Conservation (phyloP, 2,797 vertebrate species). For the Amazona finschi region DNA sequence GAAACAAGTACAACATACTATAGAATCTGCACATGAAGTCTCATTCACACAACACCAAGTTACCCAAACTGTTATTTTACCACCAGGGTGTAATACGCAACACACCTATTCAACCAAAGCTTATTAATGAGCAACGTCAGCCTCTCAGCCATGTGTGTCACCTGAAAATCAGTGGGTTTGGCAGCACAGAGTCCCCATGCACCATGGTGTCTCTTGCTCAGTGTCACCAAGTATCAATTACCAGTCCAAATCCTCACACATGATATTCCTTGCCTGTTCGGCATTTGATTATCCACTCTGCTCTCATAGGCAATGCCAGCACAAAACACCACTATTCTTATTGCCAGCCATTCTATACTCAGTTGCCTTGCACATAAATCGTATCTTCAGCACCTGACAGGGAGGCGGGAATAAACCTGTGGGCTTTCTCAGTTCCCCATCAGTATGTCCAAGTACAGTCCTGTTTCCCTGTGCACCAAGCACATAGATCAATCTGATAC, state of each 20-base stretch:
- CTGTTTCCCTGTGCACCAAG: background rate
- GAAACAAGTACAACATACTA: background rate
- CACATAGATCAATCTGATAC: background rate
- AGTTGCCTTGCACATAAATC: fast-evolving
- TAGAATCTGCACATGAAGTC: background rate
- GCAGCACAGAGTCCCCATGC: background rate
- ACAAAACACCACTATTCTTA: background rate
- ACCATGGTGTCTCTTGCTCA: background rate
- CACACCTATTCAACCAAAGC: background rate
- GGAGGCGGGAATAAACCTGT: background rate
- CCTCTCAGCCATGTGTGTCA: fast-evolving
- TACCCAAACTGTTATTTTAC: background rate
- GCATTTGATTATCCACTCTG: background rate
- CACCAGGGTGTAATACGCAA: background rate
- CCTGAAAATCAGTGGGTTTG: background rate
- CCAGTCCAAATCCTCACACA: background rate
- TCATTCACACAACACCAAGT: background rate
- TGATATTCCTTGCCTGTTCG: background rate
- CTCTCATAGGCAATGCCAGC: background rate
- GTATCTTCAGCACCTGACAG: background rate
- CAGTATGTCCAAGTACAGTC: background rate
- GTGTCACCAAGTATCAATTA: fast-evolving
- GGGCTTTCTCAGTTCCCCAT: background rate
- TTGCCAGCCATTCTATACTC: background rate
- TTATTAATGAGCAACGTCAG: background rate